These are phyloP conservation scores for Anthopleura xanthogrammica DNA, from an alignment of 92 coral and sea anemone genomes.

Conservation along the genomic window DNA sequence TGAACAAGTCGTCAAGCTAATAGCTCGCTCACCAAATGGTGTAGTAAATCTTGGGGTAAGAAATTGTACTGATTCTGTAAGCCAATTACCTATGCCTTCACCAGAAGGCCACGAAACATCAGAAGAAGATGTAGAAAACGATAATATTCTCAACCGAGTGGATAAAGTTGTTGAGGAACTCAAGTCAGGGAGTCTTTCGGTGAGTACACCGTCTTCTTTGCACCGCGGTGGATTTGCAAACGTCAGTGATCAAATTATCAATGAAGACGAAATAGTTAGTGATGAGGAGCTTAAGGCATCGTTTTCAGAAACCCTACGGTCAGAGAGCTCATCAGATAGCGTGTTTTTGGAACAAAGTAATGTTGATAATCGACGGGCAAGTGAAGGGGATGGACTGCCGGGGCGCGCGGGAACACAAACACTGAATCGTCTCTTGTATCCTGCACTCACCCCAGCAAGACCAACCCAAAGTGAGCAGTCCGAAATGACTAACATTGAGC, in stretches of 20 bases:
- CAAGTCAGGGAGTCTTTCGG: constrained; percentile 65
- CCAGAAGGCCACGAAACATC: constrained; percentile 38
- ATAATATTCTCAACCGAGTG: constrained; percentile 73
- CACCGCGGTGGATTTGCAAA: constrained; percentile 29
- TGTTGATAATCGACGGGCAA: constrained; percentile 44
- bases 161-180: constrained; percentile 94
- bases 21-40: constrained; percentile 78
- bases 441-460: constrained; percentile 46
- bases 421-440: constrained; percentile 50
- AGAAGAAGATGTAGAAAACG: constrained; percentile 50
- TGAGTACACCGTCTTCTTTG: constrained; percentile 46
- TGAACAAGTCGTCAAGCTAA: constrained; percentile 87
- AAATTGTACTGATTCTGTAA: constrained; percentile 42
- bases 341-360: constrained; percentile 51
- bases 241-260: constrained; percentile 55
- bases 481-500: constrained; percentile 36
- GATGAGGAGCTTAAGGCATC: constrained; percentile 91
- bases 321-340: constrained; percentile 61
- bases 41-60: constrained; percentile 71
- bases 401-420: constrained; percentile 29
- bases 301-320: constrained; percentile 65
- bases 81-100: constrained; percentile 15
- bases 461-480: constrained; percentile 22
- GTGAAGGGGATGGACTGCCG: constrained; percentile 56
- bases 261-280: constrained; percentile 80